Conservation (phyloP, 2,113 vertebrate species). For the zebrafish (Danio rerio) region DNA sequence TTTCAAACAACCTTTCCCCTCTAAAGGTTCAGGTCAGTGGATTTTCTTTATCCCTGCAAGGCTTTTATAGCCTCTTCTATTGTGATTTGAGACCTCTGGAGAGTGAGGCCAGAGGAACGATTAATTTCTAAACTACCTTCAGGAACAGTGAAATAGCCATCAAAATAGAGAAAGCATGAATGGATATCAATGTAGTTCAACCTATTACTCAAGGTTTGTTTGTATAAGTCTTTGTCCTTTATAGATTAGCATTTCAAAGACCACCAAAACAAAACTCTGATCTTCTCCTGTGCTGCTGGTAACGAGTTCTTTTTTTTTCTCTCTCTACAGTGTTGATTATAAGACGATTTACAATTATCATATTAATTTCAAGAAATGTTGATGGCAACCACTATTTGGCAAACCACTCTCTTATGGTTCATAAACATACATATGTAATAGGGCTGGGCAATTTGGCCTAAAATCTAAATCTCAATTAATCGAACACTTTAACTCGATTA, state of each 20-base stretch:
- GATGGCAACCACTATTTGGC: conserved; percentile 31
- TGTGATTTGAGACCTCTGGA: conserved; percentile 37
- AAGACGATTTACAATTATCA: conserved; percentile 7
- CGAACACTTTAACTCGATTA: no score
- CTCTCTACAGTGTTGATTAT: background rate
- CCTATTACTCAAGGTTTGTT: background rate
- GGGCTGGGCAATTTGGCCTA: no score
- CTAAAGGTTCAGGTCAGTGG: conserved; percentile 76
- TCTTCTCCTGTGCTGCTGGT: background rate
- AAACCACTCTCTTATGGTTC: background rate
- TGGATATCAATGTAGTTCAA: conserved; percentile 12
- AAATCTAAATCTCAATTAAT: no score
- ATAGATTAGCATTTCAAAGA: background rate
- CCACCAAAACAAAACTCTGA: background rate
- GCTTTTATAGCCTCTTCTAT: conserved; percentile 27
- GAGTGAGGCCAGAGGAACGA: conserved; percentile 19
- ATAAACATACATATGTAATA: background rate
- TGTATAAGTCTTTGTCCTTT: background rate
- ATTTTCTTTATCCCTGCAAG: background rate
- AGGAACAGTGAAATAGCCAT: background rate
- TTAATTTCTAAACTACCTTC: background rate
- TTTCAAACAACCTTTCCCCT: conserved; percentile 79
- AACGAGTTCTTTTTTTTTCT: background rate
- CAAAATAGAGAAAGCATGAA: conserved; percentile 5
- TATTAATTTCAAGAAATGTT: conserved; percentile 30